Conservation (phyloP, 1,140 invertebrate genomes). For the Rhopalosiphum padi region DNA sequence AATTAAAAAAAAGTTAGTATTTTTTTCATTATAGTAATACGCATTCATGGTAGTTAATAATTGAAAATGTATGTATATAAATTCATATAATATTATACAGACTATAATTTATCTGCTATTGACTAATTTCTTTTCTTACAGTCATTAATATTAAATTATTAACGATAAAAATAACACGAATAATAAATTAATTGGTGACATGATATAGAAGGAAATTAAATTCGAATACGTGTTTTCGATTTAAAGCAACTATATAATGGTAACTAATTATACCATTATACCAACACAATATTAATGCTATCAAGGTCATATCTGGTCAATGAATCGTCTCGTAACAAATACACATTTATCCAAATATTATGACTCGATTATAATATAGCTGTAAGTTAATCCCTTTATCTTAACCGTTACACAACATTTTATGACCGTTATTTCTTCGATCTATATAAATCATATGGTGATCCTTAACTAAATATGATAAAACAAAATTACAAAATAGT, state of each 20-base stretch:
- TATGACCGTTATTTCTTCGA: not conserved
- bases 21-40: not conserved
- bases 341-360: not conserved
- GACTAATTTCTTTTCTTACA: slow-evolving; percentile 10
- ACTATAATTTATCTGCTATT: slow-evolving; percentile 4
- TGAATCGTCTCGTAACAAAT: not conserved
- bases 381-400: not conserved
- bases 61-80: not conserved
- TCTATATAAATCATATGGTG: not conserved
- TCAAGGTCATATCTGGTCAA: slow-evolving; percentile 1
- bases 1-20: not conserved
- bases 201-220: slow-evolving; percentile 5
- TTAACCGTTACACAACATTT: not conserved
- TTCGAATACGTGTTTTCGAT: slow-evolving; percentile 5
- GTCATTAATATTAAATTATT: slow-evolving; percentile 7
- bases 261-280: slow-evolving; percentile 14
- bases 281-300: not conserved
- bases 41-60: not conserved
- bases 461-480: not conserved
- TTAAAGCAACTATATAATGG: not conserved
- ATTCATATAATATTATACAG: not conserved
- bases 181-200: slow-evolving; percentile 17
- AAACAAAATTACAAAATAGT: not conserved
- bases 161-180: not conserved
- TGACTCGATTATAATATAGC: not conserved